These are phyloP conservation scores for Zaprionus davidi DNA, from an alignment of 1,140 invertebrate genomes.

Conservation along the genomic window DNA sequence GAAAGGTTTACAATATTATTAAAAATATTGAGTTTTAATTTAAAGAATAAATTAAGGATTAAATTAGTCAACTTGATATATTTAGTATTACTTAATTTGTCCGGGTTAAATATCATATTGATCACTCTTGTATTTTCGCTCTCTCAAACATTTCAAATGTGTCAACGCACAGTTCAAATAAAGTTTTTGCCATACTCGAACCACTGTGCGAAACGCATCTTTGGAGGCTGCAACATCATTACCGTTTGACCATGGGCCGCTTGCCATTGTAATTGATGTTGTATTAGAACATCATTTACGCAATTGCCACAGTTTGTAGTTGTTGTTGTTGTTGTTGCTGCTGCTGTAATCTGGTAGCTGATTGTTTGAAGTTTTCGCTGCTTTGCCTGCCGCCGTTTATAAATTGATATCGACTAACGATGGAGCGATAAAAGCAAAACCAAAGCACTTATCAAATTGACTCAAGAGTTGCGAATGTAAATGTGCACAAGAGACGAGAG, in stretches of 20 bases:
- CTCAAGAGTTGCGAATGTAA: conserved; percentile 16
- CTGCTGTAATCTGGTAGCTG: conserved; percentile 39
- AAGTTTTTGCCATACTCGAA: background rate
- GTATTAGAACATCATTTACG: conserved; percentile 82
- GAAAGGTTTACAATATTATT: too few species aligned
- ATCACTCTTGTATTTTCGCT: background rate
- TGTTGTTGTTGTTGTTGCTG: conserved; percentile 35
- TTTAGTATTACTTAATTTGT: background rate
- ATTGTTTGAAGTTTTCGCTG: conserved; percentile 37
- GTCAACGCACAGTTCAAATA: background rate
- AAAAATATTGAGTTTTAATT: too few species aligned
- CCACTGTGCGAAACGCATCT: conserved; percentile 57
- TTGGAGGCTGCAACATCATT: conserved; percentile 72
- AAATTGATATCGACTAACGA: conserved; percentile 44
- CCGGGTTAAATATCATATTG: background rate
- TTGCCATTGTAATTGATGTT: conserved; percentile 82
- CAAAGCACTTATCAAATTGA: conserved; percentile 37
- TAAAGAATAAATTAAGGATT: too few species aligned
- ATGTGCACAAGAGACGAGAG: background rate
- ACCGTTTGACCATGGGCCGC: conserved; percentile 75
- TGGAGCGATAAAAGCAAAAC: conserved; percentile 24
- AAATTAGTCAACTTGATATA: too few species aligned
- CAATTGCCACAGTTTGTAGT: conserved; percentile 69
- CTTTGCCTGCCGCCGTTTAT: conserved; percentile 34
- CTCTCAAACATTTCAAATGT: background rate